Percentiles rank a stretch among this genome's conserved stretches.
Conservation (phyloP, 2,888 invertebrate species). For the Drosophila hamatofila region DNA sequence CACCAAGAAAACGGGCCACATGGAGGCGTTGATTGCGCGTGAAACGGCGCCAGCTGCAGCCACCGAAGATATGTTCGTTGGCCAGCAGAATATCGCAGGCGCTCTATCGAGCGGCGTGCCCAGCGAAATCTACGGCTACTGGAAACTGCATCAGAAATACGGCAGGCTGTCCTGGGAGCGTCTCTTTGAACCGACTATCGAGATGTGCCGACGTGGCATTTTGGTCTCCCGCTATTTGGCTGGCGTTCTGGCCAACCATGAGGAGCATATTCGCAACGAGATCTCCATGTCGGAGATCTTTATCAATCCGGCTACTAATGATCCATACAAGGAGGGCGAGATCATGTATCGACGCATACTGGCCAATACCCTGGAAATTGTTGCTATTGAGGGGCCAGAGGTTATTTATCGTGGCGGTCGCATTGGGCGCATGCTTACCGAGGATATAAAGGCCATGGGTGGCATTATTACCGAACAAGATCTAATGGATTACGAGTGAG, state of each 20-base stretch:
- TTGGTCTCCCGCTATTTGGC: slow-evolving; percentile 89
- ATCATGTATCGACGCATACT: slow-evolving; percentile 88
- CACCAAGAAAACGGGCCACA: slow-evolving; percentile 87
- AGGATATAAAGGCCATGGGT: slow-evolving; percentile 89
- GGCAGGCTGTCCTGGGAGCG: slow-evolving; percentile 92
- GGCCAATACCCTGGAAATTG: slow-evolving; percentile 89
- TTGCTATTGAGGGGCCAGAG: slow-evolving; percentile 89
- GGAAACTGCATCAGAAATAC: slow-evolving; percentile 90
- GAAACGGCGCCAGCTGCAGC: slow-evolving; percentile 91
- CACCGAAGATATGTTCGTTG: slow-evolving; percentile 89
- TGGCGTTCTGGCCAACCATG: slow-evolving; percentile 86
- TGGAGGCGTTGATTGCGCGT: slow-evolving; percentile 90
- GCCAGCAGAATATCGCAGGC: slow-evolving; percentile 77
- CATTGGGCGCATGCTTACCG: slow-evolving; percentile 86
- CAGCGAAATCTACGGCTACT: slow-evolving; percentile 94
- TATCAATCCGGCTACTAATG: slow-evolving; percentile 87
- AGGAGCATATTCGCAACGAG: slow-evolving; percentile 87
- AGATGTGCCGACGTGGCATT: slow-evolving; percentile 91
- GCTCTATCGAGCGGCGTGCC: slow-evolving; percentile 92
- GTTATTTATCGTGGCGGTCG: slow-evolving; percentile 93
- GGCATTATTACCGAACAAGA: slow-evolving; percentile 93
- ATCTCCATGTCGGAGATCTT: slow-evolving; percentile 88
- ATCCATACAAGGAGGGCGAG: slow-evolving; percentile 86
- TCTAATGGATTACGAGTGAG: slow-evolving; percentile 90
- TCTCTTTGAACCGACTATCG: slow-evolving; percentile 91